Evolutionary conservation across 2,113 vertebrate species (phyloP), one percentile per base, ranked within the genome.

Genomic region (Siniperca knerii): DNA sequence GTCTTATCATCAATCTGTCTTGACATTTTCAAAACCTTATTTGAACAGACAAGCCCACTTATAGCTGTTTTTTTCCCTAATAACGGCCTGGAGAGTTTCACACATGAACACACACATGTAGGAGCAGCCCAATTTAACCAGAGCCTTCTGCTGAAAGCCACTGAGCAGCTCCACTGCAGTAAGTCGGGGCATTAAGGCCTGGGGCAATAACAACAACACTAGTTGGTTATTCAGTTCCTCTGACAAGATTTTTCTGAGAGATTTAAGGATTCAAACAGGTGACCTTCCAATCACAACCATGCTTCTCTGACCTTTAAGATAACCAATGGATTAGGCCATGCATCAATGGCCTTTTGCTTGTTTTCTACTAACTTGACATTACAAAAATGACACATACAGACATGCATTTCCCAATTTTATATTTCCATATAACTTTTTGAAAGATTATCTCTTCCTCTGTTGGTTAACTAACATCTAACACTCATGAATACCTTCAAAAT

Each of bases 181-280:
- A 55, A 29, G 29, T 23, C 6, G 1, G 8, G n/a, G 33, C 15
- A 29, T 71, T 70, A 23, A 70, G 42, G n/a, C 79, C 69, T 1
- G 8, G 37, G 74, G 90, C 81, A 46, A 12, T 40, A 23, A 37
- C 42, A 25, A 13, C 46, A 42, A 60, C 52, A 70, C 61, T 10
- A 58, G 50, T 8, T 62, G 68, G 40, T 48, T 9, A 87, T 86
- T 89, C 66, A 52, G 50, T 71, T n/a, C 23, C 62, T 61, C 25
- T 15, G 40, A 81, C 23, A 11, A 76, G 80, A 82, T 82, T 58
- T 75, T 82, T 79, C 75, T 35, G 6, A 33, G 6, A 71, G 77
- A 87, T 86, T 13, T 55, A 21, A 81, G 15, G n/a, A 20, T 79
- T 71, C 0, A 2, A 60, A 73, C 35, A 25, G 18, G n/a, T 66